Evolutionary conservation across 2,888 invertebrate species (phyloP).

Genomic region (Cosmopolites sordidus): DNA sequence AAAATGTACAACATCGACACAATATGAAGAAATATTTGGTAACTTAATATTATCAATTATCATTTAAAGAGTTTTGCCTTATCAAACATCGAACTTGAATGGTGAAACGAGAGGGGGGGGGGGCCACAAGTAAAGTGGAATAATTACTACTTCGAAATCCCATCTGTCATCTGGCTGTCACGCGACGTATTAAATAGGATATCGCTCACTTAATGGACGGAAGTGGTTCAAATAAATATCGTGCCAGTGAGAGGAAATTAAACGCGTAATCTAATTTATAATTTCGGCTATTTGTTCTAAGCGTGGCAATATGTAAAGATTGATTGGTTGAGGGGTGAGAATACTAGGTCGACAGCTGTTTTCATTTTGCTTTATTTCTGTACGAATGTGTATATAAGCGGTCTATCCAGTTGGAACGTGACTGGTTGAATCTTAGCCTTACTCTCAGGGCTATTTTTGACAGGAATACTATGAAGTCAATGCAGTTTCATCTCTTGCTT

Average conservation of each 20-base stretch:
- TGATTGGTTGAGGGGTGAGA: background rate
- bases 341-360: background rate
- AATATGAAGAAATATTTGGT: no score
- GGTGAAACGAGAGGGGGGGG: background rate
- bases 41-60: no score
- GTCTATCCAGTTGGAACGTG: no score
- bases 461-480: no score
- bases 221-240: background rate
- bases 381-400: no score
- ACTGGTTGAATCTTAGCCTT: no score
- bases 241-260: background rate
- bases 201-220: background rate
- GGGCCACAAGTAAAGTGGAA: background rate
- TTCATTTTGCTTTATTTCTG: no score
- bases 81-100: no score
- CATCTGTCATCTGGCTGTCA: background rate
- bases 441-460: no score
- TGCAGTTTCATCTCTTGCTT: no score
- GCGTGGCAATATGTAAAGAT: background rate
- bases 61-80: no score
- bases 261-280: background rate
- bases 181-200: constrained; percentile 1
- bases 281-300: background rate
- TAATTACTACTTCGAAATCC: background rate
- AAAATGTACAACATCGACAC: no score